phyloP scores from a whole-genome alignment of 2,888 invertebrate genomes.

The Nemoura dubitans region DNA sequence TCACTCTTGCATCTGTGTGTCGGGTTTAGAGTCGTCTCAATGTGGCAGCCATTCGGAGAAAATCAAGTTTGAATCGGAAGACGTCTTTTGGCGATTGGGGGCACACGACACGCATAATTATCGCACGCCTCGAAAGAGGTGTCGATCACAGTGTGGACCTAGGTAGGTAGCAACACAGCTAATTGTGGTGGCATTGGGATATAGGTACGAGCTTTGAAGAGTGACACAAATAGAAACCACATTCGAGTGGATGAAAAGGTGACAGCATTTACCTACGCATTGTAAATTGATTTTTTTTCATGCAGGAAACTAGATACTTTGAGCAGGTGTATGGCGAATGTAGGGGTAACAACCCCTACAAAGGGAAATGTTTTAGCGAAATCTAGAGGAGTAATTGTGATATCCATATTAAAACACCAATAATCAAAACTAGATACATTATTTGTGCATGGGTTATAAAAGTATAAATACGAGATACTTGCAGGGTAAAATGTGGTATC shows the following conservation, averaged over 20 bases:
- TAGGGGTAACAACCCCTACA: too few relatives aligned
- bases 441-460: too few relatives aligned
- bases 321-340: background rate
- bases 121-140: background rate
- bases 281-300: background rate
- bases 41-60: background rate
- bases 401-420: too few relatives aligned
- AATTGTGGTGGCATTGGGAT: too few relatives aligned
- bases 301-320: background rate
- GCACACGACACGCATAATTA: background rate
- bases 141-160: background rate
- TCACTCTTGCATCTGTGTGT: constrained; percentile 15
- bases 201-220: too few relatives aligned
- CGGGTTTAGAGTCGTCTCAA: background rate
- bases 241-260: background rate
- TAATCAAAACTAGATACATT: too few relatives aligned
- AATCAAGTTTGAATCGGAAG: background rate
- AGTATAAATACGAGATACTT: too few relatives aligned
- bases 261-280: background rate
- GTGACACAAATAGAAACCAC: background rate
- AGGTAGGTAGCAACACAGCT: too few relatives aligned
- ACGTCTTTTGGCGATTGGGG: background rate
- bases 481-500: background rate
- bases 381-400: too few relatives aligned
- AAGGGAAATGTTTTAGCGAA: too few relatives aligned